Evolutionary conservation across 1,140 invertebrate species (phyloP).

Genomic region (Babylonia areolata): DNA sequence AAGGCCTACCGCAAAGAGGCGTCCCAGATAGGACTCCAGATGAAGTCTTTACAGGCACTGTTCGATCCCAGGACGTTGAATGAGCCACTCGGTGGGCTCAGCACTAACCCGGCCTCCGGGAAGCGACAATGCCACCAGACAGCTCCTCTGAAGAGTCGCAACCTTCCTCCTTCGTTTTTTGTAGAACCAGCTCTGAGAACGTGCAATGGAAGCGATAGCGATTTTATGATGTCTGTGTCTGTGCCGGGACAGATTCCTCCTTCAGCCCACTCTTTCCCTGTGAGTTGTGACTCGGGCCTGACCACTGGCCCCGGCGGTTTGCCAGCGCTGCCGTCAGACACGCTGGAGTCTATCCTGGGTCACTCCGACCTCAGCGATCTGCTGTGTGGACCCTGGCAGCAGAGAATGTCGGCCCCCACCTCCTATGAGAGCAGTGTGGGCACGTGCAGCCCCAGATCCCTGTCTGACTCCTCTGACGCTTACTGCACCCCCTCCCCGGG

Average conservation of each 20-base stretch:
- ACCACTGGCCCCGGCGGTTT: not conserved
- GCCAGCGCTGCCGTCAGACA: not conserved
- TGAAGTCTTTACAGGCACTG: slow-evolving; percentile 70
- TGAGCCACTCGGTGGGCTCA: not conserved
- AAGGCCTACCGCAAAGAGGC: slow-evolving; percentile 57
- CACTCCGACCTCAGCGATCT: not conserved
- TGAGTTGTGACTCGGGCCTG: not conserved
- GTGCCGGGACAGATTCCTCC: not conserved
- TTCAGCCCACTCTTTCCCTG: not conserved
- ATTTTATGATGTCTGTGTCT: not conserved
- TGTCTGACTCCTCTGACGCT: slow-evolving; percentile 57
- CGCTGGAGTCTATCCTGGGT: slow-evolving; percentile 12
- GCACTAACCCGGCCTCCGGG: not conserved
- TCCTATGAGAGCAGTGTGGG: slow-evolving; percentile 56
- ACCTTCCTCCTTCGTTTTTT: slow-evolving; percentile 71
- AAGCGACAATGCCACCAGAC: slow-evolving; percentile 43
- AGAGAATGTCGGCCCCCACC: slow-evolving; percentile 59
- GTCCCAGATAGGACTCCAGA: slow-evolving; percentile 65
- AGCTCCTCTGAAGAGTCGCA: slow-evolving; percentile 61
- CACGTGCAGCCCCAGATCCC: slow-evolving; percentile 54
- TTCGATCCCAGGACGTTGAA: slow-evolving; percentile 70
- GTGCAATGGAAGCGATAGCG: not conserved
- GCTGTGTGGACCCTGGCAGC: slow-evolving; percentile 2
- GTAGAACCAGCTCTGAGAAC: slow-evolving; percentile 56
- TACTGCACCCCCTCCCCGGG: slow-evolving; percentile 46